Evolutionary conservation across 2,888 invertebrate genomes (phyloP).

Genomic region (Diadromus collaris): DNA sequence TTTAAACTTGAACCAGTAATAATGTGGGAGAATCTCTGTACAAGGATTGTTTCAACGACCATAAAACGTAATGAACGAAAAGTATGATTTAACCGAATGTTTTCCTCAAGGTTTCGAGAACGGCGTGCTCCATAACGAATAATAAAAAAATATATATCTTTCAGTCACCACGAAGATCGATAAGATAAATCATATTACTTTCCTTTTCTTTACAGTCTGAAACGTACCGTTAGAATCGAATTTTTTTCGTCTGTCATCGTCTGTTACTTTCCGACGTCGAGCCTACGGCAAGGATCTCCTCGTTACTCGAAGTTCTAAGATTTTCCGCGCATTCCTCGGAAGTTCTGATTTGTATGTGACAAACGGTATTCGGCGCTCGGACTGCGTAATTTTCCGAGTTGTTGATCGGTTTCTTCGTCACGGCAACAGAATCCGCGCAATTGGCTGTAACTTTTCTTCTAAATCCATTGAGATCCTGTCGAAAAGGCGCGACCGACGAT

Average conservation of each 20-base stretch:
- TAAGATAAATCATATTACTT: slow-evolving; percentile 8
- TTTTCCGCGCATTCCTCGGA: slow-evolving; percentile 66
- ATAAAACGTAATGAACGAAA: not conserved
- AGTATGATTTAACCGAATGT: not conserved
- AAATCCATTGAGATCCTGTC: slow-evolving; percentile 66
- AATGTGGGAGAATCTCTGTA: not conserved
- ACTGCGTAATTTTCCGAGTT: slow-evolving; percentile 48
- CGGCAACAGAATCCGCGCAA: slow-evolving; percentile 33
- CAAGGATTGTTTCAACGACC: not conserved
- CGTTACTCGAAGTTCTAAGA: slow-evolving; percentile 61
- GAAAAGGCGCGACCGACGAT: slow-evolving; percentile 75
- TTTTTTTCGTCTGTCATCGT: slow-evolving; percentile 61
- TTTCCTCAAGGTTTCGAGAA: slow-evolving; percentile 11
- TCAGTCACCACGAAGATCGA: slow-evolving; percentile 8
- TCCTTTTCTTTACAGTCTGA: slow-evolving; percentile 39
- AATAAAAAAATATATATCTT: not conserved
- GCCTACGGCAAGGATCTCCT: slow-evolving; percentile 59
- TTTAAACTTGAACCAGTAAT: not conserved
- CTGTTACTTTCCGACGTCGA: slow-evolving; percentile 57
- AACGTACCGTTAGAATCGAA: slow-evolving; percentile 34
- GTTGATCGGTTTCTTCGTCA: slow-evolving; percentile 33
- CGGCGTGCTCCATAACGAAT: not conserved
- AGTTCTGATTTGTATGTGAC: slow-evolving; percentile 76
- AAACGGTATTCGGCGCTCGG: slow-evolving; percentile 73
- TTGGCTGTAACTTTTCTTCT: slow-evolving; percentile 57